Percentiles rank a stretch among this genome's conserved stretches.
These are phyloP conservation scores for Temnopleurus reevesii DNA, from an alignment of 53 echinoderm and acorn worm species.

Conservation along the genomic window DNA sequence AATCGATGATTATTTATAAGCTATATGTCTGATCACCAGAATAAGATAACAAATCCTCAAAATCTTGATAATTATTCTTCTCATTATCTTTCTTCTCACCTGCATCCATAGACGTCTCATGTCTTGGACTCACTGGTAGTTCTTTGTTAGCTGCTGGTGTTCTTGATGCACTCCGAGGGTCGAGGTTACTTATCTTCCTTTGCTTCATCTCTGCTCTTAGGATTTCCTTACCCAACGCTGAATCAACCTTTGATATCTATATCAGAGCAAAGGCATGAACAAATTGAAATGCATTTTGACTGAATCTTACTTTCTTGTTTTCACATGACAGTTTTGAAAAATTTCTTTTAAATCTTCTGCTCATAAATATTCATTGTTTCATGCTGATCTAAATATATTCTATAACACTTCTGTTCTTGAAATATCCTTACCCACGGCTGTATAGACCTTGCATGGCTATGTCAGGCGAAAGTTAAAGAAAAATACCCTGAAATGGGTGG, in stretches of 20 bases:
- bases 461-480: background rate
- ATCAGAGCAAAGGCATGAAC: no score
- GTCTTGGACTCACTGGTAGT: conserved; percentile 73
- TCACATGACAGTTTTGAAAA: no score
- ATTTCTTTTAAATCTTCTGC: no score
- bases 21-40: no score
- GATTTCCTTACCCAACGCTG: conserved; percentile 86
- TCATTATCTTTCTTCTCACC: conserved; percentile 51
- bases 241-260: conserved; percentile 66
- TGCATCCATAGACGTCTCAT: conserved; percentile 83
- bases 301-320: no score
- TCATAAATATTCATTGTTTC: no score
- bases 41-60: no score
- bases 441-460: conserved; percentile 66
- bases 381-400: conserved; percentile 64
- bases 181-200: conserved; percentile 78
- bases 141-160: conserved; percentile 92
- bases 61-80: no score
- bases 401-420: conserved; percentile 70
- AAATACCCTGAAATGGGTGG: no score
- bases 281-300: no score
- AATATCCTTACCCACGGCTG: conserved; percentile 85
- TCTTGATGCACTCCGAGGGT: conserved; percentile 87
- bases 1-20: no score
- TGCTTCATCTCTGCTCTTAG: conserved; percentile 76